Base-by-base conservation (phyloP, 37 sponge, comb jelly and placozoan species). In the Geodia barretti region DNA sequence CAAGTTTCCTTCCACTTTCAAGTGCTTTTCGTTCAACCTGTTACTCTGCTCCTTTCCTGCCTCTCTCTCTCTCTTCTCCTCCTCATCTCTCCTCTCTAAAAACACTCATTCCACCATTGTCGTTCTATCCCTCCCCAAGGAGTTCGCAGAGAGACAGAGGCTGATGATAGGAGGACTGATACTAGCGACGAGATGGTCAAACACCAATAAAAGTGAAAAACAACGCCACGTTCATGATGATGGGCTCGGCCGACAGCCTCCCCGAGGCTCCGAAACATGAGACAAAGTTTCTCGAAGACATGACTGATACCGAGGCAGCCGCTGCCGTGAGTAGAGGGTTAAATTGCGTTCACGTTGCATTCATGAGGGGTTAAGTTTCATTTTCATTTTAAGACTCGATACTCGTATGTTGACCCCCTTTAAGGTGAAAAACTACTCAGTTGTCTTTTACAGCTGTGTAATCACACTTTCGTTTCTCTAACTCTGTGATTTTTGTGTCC, bases 241-340 rank as follows among this genome's bases (percentile, higher is more conserved):
- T 97, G 98, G 98, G 98, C 0, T 91, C 96, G 11, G 90, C 89
- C 8, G 91, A 85, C 7, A 91, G 58, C 1, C 79, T 97, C 0
- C 98, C 98, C 0, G 29, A 79, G 30, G 93, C 86, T 30, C 98
- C 98, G 1, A 58, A 29, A 32, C 81, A 90, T 79, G 80, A 84
- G 63, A 78, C 84, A 14, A 83, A 75, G 78, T 97, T 97, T 58
- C 66, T 95, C 67, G 98, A 97, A 77, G 98, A 97, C 72, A 87
- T 97, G 91, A 68, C 95, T 61, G 98, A 95, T 26, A 43, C 86
- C 21, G 90, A 97, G 78, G 80, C 86, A n/a, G 90, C 93, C 21
- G 68, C 87, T 58, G 93, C 91, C 2, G 90, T 94, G 54, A 88
- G 90, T 86, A 14, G n/a, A n/a, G 31, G 32, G 26, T 66, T n/a